Base-by-base conservation (phyloP, 1,140 invertebrate genomes). In the Papilio machaon region DNA sequence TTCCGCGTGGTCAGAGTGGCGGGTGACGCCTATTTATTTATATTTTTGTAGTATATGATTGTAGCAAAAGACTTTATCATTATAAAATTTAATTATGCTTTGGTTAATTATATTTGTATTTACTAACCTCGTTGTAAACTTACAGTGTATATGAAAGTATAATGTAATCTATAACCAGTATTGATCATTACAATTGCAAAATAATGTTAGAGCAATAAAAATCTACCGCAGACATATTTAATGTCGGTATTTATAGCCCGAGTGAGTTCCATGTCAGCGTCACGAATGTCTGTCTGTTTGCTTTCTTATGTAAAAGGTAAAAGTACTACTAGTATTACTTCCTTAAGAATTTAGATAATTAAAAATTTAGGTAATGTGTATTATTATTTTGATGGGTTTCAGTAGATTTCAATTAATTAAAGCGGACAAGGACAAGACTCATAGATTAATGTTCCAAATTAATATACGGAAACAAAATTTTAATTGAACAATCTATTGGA, bases 101-200 rank as follows among this genome's bases (percentile, higher is more conserved):
- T 15, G 1, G 1, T 2, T 23, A 64, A 64, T 64, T 64, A 64
- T 17, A 30, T 64, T 64, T 64, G 19, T 19, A 30, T 19, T 13
- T 70, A 15, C 13, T 35, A 70, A 70, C 3, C 30, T 70, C 60
- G 10, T 64, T 64, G 30, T 23, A 64, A 30, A 38, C 30, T 2
- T 58, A 58, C 54, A 70, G 11, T 38, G n/a, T 47, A 54, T 52
- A 76, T 76, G 11, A 76, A 54, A 76, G 52, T 35, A 54, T 76
- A 23, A 19, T 54, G 30, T 76, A 76, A 52, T 52, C 74, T 76
- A 13, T 54, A 76, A 47, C 73, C 30, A 54, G 75, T 58, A 77
- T 77, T 70, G 75, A 78, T 78, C 49, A 78, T 78, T 78, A 78
- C 52, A 78, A 78, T 78, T 78, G 49, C 23, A 78, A 78, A 78